phyloP scores from a whole-genome alignment of 2,888 invertebrate genomes.

The Nomada fucata region DNA sequence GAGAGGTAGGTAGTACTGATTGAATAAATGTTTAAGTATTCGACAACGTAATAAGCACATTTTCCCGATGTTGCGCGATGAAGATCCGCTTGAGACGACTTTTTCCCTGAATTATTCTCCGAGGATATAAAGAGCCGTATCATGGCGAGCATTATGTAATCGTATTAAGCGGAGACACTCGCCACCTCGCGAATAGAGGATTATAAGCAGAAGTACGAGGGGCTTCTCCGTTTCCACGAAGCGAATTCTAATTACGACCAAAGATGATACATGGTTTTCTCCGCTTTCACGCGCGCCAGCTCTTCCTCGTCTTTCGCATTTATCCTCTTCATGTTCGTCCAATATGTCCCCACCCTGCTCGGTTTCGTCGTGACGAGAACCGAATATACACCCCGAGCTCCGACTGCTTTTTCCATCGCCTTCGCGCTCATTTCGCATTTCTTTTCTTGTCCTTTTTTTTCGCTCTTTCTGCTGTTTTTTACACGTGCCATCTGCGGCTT shows the following conservation, averaged over 20 bases:
- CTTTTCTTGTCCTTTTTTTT: neutral
- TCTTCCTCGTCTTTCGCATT: slow-evolving; percentile 12
- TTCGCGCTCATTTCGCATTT: slow-evolving; percentile 36
- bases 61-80: too few species aligned
- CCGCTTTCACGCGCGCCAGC: slow-evolving; percentile 43
- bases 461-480: too few species aligned
- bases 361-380: slow-evolving; percentile 20
- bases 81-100: too few species aligned
- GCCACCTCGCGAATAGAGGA: slow-evolving; percentile 45
- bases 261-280: slow-evolving; percentile 68
- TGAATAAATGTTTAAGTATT: neutral
- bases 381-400: slow-evolving; percentile 37
- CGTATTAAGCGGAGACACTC: slow-evolving; percentile 57
- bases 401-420: neutral
- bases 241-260: slow-evolving; percentile 78
- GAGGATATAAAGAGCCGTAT: slow-evolving; percentile 43
- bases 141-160: slow-evolving; percentile 60
- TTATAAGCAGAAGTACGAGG: slow-evolving; percentile 47
- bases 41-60: too few species aligned
- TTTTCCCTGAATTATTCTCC: slow-evolving; percentile 47
- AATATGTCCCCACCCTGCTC: slow-evolving; percentile 20
- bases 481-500: too few species aligned
- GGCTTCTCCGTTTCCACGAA: slow-evolving; percentile 73
- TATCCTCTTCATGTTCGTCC: slow-evolving; percentile 32
- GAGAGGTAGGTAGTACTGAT: too few species aligned